Conservation (phyloP, 1,140 invertebrate genomes). For the Rhagoletis pomonella region DNA sequence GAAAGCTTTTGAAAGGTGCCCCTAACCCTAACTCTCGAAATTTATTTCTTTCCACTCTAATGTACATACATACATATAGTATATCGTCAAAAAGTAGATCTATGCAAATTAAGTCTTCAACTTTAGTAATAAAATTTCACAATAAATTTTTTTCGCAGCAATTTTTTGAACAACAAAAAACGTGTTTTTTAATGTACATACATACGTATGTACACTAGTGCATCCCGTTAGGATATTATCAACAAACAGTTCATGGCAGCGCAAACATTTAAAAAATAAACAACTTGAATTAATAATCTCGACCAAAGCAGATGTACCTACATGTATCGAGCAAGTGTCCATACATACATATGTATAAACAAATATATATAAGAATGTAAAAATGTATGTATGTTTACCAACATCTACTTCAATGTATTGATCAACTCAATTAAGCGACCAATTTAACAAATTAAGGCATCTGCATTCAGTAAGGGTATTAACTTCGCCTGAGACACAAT, state of each 20-base stretch:
- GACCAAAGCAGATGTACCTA: not conserved
- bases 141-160: not conserved
- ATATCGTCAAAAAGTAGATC: too few relatives aligned
- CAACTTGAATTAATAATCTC: not conserved
- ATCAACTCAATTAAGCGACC: conserved; percentile 31
- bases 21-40: too few relatives aligned
- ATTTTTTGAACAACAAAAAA: not conserved
- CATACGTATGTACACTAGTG: too few relatives aligned
- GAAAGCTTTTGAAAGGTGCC: too few relatives aligned
- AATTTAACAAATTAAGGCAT: conserved; percentile 44
- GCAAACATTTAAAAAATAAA: not conserved
- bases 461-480: conserved; percentile 10
- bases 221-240: too few relatives aligned
- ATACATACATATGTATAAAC: not conserved
- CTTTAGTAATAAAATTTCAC: too few relatives aligned
- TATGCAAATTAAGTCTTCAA: too few relatives aligned
- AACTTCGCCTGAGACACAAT: conserved; percentile 19
- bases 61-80: too few relatives aligned
- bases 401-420: not conserved
- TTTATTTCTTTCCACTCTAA: too few relatives aligned
- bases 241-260: not conserved
- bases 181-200: too few relatives aligned
- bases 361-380: not conserved
- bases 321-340: too few relatives aligned
- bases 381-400: not conserved